phyloP scores from a whole-genome alignment of 2,888 invertebrate genomes.

The Strigamia maritima region DNA sequence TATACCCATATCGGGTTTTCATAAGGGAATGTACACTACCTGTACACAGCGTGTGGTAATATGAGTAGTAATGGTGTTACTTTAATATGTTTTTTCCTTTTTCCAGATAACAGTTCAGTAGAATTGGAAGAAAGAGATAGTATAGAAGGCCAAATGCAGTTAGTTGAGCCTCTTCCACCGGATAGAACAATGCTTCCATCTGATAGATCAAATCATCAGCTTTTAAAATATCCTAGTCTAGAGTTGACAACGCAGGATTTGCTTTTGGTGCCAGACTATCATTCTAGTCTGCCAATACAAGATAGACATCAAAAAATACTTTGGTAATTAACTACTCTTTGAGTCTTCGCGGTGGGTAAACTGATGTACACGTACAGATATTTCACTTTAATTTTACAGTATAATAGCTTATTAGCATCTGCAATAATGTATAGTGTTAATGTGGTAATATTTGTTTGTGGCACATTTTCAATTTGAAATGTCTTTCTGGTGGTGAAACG shows the following conservation, averaged over 20 bases:
- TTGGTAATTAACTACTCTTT: slow-evolving; percentile 21
- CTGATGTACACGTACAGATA: no score
- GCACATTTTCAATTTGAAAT: no score
- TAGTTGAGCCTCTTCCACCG: slow-evolving; percentile 38
- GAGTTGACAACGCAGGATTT: slow-evolving; percentile 35
- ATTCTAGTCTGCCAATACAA: slow-evolving; percentile 11
- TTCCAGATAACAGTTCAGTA: slow-evolving; percentile 37
- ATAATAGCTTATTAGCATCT: no score
- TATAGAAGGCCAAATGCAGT: slow-evolving; percentile 39
- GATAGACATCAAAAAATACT: slow-evolving; percentile 31
- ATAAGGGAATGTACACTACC: no score
- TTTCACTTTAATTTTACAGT: no score
- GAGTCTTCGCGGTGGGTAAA: no score
- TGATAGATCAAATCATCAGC: slow-evolving; percentile 37
- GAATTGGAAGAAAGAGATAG: slow-evolving; percentile 39
- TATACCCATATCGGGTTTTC: no score
- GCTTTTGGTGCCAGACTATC: slow-evolving; percentile 13
- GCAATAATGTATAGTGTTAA: no score
- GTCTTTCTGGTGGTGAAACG: no score
- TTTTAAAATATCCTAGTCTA: slow-evolving; percentile 38
- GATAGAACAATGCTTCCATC: slow-evolving; percentile 35
- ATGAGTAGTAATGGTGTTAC: no score
- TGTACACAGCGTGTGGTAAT: no score
- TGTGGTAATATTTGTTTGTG: no score
- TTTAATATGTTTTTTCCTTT: slow-evolving; percentile 17